Conservation (phyloP, 2,113 vertebrate species). For the Toxotes jaculatrix region DNA sequence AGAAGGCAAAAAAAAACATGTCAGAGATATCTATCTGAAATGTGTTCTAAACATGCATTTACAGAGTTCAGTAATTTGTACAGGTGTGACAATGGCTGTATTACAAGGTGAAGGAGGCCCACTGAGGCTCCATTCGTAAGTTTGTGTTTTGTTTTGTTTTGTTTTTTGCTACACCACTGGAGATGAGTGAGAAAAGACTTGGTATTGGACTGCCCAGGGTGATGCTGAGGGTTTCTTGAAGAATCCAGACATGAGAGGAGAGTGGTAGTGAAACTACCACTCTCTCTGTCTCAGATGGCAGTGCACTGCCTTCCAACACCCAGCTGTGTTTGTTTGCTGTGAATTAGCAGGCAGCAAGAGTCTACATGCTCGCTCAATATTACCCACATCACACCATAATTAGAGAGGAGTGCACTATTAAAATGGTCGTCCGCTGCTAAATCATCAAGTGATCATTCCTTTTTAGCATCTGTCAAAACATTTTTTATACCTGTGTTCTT, state of each 20-base stretch:
- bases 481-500: constrained; percentile 33
- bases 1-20: no score
- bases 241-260: constrained; percentile 57
- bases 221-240: constrained; percentile 50
- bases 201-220: constrained; percentile 28
- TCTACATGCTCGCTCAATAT: constrained; percentile 76
- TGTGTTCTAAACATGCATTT: no score
- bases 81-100: background rate
- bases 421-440: constrained; percentile 68
- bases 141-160: no score
- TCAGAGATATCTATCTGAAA: no score
- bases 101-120: background rate
- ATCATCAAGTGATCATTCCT: constrained; percentile 63
- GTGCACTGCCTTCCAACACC: constrained; percentile 70
- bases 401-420: constrained; percentile 78
- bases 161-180: background rate
- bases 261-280: constrained; percentile 55
- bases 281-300: constrained; percentile 69
- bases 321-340: constrained; percentile 85
- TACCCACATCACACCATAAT: constrained; percentile 78
- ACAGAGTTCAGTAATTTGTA: no score
- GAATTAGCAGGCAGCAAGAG: constrained; percentile 81
- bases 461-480: constrained; percentile 66
- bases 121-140: background rate
- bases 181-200: constrained; percentile 46